phyloP scores from a whole-genome alignment of 2,113 vertebrate genomes.

The Macrotus californicus region DNA sequence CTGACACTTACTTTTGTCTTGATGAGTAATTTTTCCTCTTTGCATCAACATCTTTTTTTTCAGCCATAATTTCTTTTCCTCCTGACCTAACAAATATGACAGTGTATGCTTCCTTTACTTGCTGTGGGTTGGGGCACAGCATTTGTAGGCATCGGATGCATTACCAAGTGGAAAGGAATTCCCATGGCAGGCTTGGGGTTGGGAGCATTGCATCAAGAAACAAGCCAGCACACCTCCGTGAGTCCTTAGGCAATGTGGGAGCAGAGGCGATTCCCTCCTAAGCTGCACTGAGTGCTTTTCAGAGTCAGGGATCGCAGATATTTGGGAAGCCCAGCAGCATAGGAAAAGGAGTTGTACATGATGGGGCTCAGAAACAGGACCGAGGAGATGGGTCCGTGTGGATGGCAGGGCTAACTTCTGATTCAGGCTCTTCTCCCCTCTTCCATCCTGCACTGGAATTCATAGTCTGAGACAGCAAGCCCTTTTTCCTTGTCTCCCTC shows the following conservation, averaged over 20 bases:
- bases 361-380: neutral
- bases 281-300: neutral
- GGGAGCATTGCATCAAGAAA: neutral
- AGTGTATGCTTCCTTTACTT: neutral
- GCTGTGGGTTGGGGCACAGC: neutral
- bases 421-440: neutral
- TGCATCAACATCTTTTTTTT: neutral
- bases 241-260: neutral
- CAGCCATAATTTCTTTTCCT: neutral
- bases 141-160: neutral
- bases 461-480: neutral
- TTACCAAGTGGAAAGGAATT: constrained; percentile 9
- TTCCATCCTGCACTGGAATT: neutral
- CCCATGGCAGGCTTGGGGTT: neutral
- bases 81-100: neutral
- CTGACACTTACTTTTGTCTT: neutral
- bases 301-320: neutral
- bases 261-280: neutral
- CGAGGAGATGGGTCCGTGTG: neutral
- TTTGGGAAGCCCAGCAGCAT: neutral
- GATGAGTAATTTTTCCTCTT: neutral
- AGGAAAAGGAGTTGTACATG: neutral
- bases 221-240: neutral
- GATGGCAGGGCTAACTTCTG: neutral
- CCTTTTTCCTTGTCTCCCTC: neutral